phyloP scores from a whole-genome alignment of 2,888 invertebrate species.

The Eustalomyia histrio region DNA sequence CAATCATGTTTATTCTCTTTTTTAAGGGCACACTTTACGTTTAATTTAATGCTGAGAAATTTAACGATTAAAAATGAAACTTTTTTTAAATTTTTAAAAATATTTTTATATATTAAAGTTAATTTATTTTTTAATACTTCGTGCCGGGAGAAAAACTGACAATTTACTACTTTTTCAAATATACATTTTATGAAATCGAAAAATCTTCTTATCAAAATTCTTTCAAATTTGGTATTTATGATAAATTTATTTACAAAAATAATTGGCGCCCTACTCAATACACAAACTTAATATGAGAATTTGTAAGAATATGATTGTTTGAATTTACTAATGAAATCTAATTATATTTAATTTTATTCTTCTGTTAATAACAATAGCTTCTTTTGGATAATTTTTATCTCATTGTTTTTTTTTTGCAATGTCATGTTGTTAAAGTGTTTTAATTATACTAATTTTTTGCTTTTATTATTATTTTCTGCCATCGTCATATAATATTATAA shows the following conservation, averaged over 20 bases:
- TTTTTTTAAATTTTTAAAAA: too few relatives aligned
- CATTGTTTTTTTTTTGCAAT: slow-evolving; percentile 8
- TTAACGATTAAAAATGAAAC: too few relatives aligned
- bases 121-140: too few relatives aligned
- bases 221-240: too few relatives aligned
- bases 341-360: neutral
- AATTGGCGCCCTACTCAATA: neutral
- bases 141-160: too few relatives aligned
- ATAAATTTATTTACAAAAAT: neutral
- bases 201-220: neutral
- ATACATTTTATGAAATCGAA: too few relatives aligned
- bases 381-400: slow-evolving; percentile 1
- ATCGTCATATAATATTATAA: neutral
- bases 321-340: slow-evolving; percentile 6
- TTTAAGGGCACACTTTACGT: too few relatives aligned
- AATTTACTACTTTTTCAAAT: too few relatives aligned
- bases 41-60: too few relatives aligned
- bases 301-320: slow-evolving; percentile 1
- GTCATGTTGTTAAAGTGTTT: slow-evolving; percentile 38
- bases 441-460: slow-evolving; percentile 8
- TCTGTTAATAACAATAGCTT: slow-evolving; percentile 2
- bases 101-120: too few relatives aligned
- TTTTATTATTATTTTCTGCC: slow-evolving; percentile 14
- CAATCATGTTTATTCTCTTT: too few relatives aligned
- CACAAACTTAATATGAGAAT: neutral